These are phyloP conservation scores for Corydoras sp. DNA, from an alignment of 2,113 vertebrate genomes.

Conservation along the genomic window DNA sequence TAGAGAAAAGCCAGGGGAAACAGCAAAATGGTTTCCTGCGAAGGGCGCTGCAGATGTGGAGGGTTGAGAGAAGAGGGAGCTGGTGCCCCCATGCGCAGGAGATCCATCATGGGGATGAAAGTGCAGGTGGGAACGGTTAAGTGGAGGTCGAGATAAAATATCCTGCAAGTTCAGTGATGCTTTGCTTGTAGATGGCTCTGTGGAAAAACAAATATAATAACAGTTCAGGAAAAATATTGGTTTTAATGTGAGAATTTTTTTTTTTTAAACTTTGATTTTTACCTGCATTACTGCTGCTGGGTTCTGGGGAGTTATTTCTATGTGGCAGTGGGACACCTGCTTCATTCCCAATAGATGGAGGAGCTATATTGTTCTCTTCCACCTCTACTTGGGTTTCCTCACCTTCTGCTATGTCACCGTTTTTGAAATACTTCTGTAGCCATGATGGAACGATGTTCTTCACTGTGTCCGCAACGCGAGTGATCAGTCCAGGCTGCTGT, in stretches of 20 bases:
- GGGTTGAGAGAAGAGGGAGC: constrained; percentile 72
- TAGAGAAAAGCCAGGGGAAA: constrained; percentile 72
- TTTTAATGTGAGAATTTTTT: too few species aligned
- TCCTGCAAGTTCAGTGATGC: constrained; percentile 83
- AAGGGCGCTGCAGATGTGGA: constrained; percentile 81
- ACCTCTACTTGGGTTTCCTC: constrained; percentile 26
- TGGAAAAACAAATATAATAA: constrained; percentile 14
- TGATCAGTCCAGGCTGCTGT: constrained; percentile 82
- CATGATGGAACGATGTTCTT: constrained; percentile 94
- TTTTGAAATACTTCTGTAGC: constrained; percentile 92
- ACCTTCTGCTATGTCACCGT: constrained; percentile 67
- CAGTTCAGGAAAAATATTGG: too few species aligned
- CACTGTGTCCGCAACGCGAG: constrained; percentile 88
- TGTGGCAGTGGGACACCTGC: constrained; percentile 64
- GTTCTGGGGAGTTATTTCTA: constrained; percentile 75
- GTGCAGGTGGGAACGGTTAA: constrained; percentile 85
- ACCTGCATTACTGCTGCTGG: constrained; percentile 77
- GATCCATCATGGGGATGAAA: constrained; percentile 78
- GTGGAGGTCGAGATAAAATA: constrained; percentile 84
- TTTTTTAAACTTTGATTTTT: constrained; percentile 39
- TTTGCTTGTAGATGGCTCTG: constrained; percentile 85
- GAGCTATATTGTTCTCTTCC: constrained; percentile 58
- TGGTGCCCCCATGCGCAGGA: constrained; percentile 51
- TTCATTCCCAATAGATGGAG: constrained; percentile 68
- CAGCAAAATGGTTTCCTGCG: constrained; percentile 73